Evolutionary conservation across 1,140 invertebrate species (phyloP), one percentile per base, ranked within the genome.

Genomic region (Phymorhynchus buccinoides): DNA sequence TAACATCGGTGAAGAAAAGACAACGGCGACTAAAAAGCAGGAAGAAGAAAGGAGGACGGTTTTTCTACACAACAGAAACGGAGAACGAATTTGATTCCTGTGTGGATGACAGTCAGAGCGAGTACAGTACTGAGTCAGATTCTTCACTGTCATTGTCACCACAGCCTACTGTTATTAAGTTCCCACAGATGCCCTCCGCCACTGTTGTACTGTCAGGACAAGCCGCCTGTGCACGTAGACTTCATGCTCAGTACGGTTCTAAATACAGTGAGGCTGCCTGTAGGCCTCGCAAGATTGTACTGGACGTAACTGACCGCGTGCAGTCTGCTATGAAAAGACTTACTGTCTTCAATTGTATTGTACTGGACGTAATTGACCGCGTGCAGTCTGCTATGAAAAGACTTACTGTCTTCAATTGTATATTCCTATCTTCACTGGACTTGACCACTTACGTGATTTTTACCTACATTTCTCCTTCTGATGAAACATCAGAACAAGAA

Each of bases 41-140:
- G 4, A 71, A 71, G 68, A 71, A 37, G 27, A 71, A 22, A 71
- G 68, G 68, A 35, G 68, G 68, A 14, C 68, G n/a, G 4, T 71
- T 35, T 18, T 37, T 35, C 68, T 71, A 71, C 68, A 32, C 30
- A 1, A n/a, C 68, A 35, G 68, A 71, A 3, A 7, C 32, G 44
- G 78, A 30, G n/a, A 52, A 56, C 35, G 44, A 80, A 7, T 44
- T 56, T 42, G 78, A 80, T 42, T 80, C 78, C 32, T 80, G 78
- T 35, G n/a, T 56, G 41, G 78, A 56, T 16, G 78, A 80, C 42
- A 56, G 27, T 16, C 30, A 3, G 18, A 80, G 78, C 37, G 52
- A 35, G 37, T 12, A 1, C 3, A 80, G 78, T 14, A 56, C 42
- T 35, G 42, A 32, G 22, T 35, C 27, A 4, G 42, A 9, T 12